phyloP scores from a whole-genome alignment of 2,797 vertebrate species.

The Enteromius mattozi region DNA sequence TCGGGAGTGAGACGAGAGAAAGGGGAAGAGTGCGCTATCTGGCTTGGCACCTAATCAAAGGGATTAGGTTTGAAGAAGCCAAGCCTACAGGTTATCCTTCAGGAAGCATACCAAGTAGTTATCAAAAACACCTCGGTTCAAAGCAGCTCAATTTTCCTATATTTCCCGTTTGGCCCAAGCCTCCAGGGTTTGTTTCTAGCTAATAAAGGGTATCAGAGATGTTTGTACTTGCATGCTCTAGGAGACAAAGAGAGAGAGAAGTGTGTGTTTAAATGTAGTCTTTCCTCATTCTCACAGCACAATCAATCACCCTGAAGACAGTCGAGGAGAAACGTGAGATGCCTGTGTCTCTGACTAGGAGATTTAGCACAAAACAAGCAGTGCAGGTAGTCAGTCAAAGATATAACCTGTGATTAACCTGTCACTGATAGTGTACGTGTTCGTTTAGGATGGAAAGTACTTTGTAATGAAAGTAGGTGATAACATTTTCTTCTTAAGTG shows the following conservation, averaged over 20 bases:
- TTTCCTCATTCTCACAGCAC: slow-evolving; percentile 68
- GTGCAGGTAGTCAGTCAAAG: slow-evolving; percentile 56
- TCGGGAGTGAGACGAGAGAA: slow-evolving; percentile 38
- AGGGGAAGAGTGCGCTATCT: slow-evolving; percentile 79
- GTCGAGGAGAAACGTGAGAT: slow-evolving; percentile 45
- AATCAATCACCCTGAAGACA: slow-evolving; percentile 74
- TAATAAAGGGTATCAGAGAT: slow-evolving; percentile 85
- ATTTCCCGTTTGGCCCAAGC: slow-evolving; percentile 91
- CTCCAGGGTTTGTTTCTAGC: slow-evolving; percentile 87
- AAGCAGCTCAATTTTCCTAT: slow-evolving; percentile 98
- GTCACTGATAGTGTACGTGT: slow-evolving; percentile 39
- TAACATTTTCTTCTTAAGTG: slow-evolving; percentile 7
- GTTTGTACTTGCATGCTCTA: slow-evolving; percentile 89
- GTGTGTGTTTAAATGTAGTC: slow-evolving; percentile 71
- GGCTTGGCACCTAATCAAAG: slow-evolving; percentile 99
- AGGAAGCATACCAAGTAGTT: slow-evolving; percentile 99
- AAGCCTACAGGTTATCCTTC: slow-evolving; percentile 98
- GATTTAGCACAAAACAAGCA: slow-evolving; percentile 53
- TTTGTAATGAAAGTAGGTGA: neutral
- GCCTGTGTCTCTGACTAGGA: slow-evolving; percentile 35
- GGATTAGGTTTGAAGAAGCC: slow-evolving; percentile 95
- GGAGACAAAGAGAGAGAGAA: slow-evolving; percentile 68
- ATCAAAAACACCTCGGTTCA: slow-evolving; percentile 99
- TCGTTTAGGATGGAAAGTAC: slow-evolving; percentile 23
- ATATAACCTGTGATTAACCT: slow-evolving; percentile 47